A percentile compares a stretch with the other conserved stretches of the same genome.
phyloP scores from a whole-genome alignment of 2,113 vertebrate species.

The Gulo gulo region DNA sequence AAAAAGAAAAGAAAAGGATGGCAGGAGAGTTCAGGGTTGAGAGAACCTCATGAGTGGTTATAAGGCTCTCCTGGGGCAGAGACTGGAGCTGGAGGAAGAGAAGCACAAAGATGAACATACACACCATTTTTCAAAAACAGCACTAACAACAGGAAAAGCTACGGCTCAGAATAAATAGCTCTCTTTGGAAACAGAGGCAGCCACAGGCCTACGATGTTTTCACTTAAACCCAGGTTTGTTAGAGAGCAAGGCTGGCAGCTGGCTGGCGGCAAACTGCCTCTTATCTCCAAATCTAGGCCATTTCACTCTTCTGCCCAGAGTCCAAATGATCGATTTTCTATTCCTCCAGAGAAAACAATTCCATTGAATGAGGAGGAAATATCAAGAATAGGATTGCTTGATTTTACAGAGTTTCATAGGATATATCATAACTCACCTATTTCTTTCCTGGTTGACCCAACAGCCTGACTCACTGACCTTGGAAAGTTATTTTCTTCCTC shows the following conservation, averaged over 20 bases:
- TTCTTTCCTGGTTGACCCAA: slow-evolving; percentile 41
- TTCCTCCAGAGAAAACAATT: slow-evolving; percentile 49
- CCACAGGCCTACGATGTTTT: background rate
- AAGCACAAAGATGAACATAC: background rate
- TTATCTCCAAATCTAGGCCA: slow-evolving; percentile 53
- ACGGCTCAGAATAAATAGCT: background rate
- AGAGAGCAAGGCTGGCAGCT: background rate
- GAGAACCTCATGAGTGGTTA: background rate
- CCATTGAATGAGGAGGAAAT: slow-evolving; percentile 23
- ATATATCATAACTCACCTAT: slow-evolving; percentile 32
- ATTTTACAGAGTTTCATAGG: slow-evolving; percentile 29
- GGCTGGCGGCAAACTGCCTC: background rate
- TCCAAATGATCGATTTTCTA: slow-evolving; percentile 30
- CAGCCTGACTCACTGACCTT: slow-evolving; percentile 34
- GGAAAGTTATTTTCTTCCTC: slow-evolving; percentile 61
- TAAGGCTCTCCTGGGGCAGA: background rate
- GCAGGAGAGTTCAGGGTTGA: background rate
- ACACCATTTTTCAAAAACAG: background rate
- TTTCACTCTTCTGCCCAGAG: background rate
- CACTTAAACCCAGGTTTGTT: background rate
- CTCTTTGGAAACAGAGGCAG: background rate
- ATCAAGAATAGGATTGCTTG: background rate
- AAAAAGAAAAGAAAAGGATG: background rate
- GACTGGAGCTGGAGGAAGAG: background rate
- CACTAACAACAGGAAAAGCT: background rate